Evolutionary conservation across 2,797 vertebrate genomes (phyloP), one percentile per base, ranked within the genome.

Genomic region (Sebastes paucispinis): DNA sequence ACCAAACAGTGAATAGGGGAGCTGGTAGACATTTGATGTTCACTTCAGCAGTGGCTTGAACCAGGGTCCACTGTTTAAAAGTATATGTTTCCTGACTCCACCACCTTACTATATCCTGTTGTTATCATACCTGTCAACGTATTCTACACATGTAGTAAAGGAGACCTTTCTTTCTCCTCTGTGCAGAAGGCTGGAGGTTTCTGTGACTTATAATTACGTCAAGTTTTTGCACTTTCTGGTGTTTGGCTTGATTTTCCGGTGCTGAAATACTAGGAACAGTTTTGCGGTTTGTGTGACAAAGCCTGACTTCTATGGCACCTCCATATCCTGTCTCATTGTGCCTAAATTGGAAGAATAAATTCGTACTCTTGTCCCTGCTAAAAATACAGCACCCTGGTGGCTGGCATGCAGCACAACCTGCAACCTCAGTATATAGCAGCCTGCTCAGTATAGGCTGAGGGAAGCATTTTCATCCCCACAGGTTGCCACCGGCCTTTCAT

Each of bases 301-400:
- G 14, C 81, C 34, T 39, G 18, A 73, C 54, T 62, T 75, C 8
- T 64, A 4, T 66, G 66, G 60, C 54, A 64, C 34, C 36, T 73
- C 36, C 20, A 31, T 75, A 65, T 71, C 60, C 73, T 65, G 29
- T 54, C 60, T 75, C 29, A 57, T 80, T 85, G 77, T 89, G 60
- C 68, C 63, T 60, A 34, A 88, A 77, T 36, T 69, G 58, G 58
- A 69, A 69, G 36, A 79, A 84, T 84, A 79, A 65, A 87, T 91
- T 87, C 74, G 75, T 59, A 43, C 69, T 85, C 84, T 91, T 85
- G 64, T 81, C 63, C 69, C 55, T 47, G 73, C 90, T 94, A 89
- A 93, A 95, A 95, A 93, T 94, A 90, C 84, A 91, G 65, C 65
- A 5, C 58, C 73, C 84, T 79, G 58, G 73, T 81, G 80, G 82